Evolutionary conservation across 2,888 invertebrate genomes (phyloP), one percentile per base, ranked within the genome.

Genomic region (Isoperla grammatica): DNA sequence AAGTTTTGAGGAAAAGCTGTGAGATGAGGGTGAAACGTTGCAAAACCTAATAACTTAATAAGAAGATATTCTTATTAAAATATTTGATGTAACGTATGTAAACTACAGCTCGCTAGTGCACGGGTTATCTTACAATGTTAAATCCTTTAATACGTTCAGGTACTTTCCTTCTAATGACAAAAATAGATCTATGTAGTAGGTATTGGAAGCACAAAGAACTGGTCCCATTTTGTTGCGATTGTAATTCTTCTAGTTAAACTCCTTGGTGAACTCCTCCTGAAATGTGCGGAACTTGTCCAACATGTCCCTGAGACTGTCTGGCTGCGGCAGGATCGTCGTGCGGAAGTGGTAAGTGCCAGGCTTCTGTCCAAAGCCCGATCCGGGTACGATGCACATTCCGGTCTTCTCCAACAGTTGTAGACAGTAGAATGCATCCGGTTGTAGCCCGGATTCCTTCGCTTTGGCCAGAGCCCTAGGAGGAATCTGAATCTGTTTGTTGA

Each of bases 311-410:
- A 46, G 46, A n/a, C 22, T 19, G 22, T 19, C 20, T 12, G 46
- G 13, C 12, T 46, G 46, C 46, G 46, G 46, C 20, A 46, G 20
- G 6, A 46, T 46, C 4, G 46, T 46, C 5, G 46, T 46, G 20
- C 46, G 46, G 22, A 46, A 22, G 20, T 46, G 46, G 22, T 19
- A 19, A 2, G 46, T 46, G 19, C 46, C 46, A 3, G 46, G 20
- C 9, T 22, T 19, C 20, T 46, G 46, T 1, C 46, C 46, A 20
- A 46, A 46, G 12, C 46, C 46, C 46, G 46, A 46, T 9, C 46
- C 46, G 4, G 46, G 46, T n/a, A 46, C 46, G 12, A 46, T n/a
- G 20, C 46, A 46, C 22, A 46, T 46, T 6, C 46, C 46, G 5
- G 46, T 46, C 46, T 19, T 22, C 46, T 46, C 46, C 12, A 46